A percentile compares a stretch with the other conserved stretches of the same genome.
These are phyloP conservation scores for Lasius fuliginosus DNA, from an alignment of 2,888 invertebrate genomes.

Conservation along the genomic window DNA sequence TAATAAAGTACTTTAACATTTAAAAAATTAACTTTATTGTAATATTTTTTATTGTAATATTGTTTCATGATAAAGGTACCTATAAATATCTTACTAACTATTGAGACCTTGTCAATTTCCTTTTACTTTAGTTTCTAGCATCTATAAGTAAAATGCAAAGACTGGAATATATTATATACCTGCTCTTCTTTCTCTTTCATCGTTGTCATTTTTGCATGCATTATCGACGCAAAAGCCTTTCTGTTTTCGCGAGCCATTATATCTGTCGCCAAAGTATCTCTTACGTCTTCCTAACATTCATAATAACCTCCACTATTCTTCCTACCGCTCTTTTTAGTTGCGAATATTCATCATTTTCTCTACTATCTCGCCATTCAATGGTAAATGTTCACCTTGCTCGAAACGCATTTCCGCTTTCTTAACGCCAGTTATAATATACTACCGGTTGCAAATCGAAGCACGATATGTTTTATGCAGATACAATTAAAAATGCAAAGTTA, in stretches of 20 bases:
- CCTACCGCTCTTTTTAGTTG: neutral
- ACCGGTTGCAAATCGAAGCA: conserved; percentile 23
- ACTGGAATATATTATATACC: neutral
- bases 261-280: conserved; percentile 65
- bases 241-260: conserved; percentile 64
- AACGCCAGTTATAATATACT: neutral
- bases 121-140: conserved; percentile 12
- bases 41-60: neutral
- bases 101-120: neutral
- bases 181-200: conserved; percentile 42
- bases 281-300: conserved; percentile 61
- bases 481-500: conserved; percentile 34
- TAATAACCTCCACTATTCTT: conserved; percentile 18
- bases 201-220: conserved; percentile 54
- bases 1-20: neutral
- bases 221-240: conserved; percentile 40
- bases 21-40: neutral
- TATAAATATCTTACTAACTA: neutral
- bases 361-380: conserved; percentile 37
- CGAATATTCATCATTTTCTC: conserved; percentile 17
- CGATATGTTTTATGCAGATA: conserved; percentile 28
- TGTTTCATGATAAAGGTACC: neutral
- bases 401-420: conserved; percentile 42
- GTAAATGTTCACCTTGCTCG: conserved; percentile 15
- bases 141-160: conserved; percentile 15